Conservation (phyloP, 2,797 vertebrate genomes). For the Numenius phaeopus region DNA sequence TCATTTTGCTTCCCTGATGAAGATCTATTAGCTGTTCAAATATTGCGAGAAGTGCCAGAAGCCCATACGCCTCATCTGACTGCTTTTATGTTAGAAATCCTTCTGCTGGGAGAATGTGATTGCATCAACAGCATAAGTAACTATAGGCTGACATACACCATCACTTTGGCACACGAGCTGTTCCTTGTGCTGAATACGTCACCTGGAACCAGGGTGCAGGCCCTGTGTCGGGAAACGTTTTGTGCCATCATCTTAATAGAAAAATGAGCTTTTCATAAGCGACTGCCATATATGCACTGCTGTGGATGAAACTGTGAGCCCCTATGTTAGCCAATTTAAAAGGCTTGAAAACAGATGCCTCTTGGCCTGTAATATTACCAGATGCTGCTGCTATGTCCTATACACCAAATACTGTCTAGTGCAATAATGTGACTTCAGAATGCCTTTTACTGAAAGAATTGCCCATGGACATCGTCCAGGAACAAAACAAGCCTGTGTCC, state of each 20-base stretch:
- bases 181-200: background rate
- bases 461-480: background rate
- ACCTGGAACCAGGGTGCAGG: background rate
- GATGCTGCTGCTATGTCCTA: background rate
- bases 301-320: background rate
- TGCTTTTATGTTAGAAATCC: background rate
- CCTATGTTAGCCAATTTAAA: background rate
- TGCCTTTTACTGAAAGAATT: background rate
- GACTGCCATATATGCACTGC: accelerated
- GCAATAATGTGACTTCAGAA: background rate
- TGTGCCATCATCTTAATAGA: background rate
- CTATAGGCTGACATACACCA: background rate
- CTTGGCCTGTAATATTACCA: background rate
- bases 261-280: background rate
- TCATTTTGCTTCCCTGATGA: background rate
- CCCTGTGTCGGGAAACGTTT: background rate
- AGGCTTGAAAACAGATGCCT: background rate
- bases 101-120: background rate
- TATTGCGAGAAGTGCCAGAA: background rate
- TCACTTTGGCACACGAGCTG: background rate
- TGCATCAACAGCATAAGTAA: background rate
- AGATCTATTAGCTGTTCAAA: background rate
- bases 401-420: background rate
- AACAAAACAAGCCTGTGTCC: background rate
- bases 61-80: background rate